A percentile compares a stretch with the other conserved stretches of the same genome.
phyloP scores from a whole-genome alignment of 2,113 vertebrate genomes.

The Albula glossodonta region DNA sequence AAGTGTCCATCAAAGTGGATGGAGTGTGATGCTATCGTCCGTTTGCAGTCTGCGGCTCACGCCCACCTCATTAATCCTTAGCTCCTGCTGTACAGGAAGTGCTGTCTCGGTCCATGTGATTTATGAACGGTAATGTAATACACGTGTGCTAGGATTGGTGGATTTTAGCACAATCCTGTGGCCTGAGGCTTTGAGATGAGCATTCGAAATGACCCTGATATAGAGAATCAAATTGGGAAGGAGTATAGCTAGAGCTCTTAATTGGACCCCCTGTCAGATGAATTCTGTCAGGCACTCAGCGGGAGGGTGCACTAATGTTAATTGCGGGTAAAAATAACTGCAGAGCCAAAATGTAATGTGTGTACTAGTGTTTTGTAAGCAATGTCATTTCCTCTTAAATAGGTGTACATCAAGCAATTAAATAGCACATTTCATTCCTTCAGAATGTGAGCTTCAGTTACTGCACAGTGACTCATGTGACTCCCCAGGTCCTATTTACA shows the following conservation, averaged over 20 bases:
- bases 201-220: not conserved
- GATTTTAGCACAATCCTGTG: not conserved
- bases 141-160: not conserved
- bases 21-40: not conserved
- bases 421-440: not conserved
- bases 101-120: slow-evolving; percentile 38
- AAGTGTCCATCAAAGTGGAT: not conserved
- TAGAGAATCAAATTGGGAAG: not conserved
- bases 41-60: not conserved
- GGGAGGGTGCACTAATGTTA: not conserved
- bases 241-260: not conserved
- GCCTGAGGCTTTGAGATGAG: not conserved
- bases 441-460: not conserved
- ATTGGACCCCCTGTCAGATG: not conserved
- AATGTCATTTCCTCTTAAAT: not conserved
- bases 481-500: not conserved
- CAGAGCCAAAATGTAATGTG: not conserved
- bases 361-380: not conserved
- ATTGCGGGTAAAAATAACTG: not conserved
- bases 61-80: slow-evolving; percentile 42
- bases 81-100: not conserved
- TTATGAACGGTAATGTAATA: slow-evolving; percentile 38
- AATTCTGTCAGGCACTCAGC: not conserved
- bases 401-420: not conserved
- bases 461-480: not conserved